These are phyloP conservation scores for Hyperoplus immaculatus DNA, from an alignment of 2,797 vertebrate genomes.

Conservation along the genomic window DNA sequence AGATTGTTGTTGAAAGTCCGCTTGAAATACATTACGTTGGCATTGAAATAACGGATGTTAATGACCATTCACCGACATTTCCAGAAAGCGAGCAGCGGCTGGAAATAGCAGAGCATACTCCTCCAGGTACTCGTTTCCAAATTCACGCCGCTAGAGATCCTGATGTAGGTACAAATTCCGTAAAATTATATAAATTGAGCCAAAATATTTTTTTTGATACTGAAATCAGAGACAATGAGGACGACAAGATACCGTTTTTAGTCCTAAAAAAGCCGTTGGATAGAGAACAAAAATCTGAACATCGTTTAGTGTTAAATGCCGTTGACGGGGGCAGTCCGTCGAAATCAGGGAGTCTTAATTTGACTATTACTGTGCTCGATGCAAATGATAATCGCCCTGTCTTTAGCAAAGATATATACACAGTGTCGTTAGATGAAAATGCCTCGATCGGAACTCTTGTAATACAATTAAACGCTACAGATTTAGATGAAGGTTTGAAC, in stretches of 20 bases:
- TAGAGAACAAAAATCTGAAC: conserved; percentile 77
- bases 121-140: conserved; percentile 70
- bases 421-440: conserved; percentile 72
- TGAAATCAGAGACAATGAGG: conserved; percentile 65
- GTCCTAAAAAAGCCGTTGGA: conserved; percentile 82
- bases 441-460: conserved; percentile 39
- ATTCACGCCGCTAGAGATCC: conserved; percentile 71
- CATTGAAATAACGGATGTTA: conserved; percentile 76
- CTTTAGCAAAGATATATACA: conserved; percentile 74
- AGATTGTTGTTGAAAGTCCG: conserved; percentile 85
- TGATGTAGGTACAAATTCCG: conserved; percentile 57
- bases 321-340: conserved; percentile 76
- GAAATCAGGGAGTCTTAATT: conserved; percentile 76
- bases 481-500: conserved; percentile 75
- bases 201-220: conserved; percentile 55
- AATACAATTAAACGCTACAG: conserved; percentile 70
- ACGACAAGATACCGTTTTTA: conserved; percentile 72
- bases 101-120: conserved; percentile 65
- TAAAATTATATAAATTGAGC: conserved; percentile 68
- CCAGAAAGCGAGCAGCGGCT: conserved; percentile 61
- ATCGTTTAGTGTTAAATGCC: conserved; percentile 71
- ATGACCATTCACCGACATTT: conserved; percentile 79
- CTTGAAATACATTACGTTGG: conserved; percentile 84
- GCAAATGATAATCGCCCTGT: conserved; percentile 86
- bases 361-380: conserved; percentile 82